Evolutionary conservation across 2,888 invertebrate species (phyloP).

Genomic region (Meganola albula): DNA sequence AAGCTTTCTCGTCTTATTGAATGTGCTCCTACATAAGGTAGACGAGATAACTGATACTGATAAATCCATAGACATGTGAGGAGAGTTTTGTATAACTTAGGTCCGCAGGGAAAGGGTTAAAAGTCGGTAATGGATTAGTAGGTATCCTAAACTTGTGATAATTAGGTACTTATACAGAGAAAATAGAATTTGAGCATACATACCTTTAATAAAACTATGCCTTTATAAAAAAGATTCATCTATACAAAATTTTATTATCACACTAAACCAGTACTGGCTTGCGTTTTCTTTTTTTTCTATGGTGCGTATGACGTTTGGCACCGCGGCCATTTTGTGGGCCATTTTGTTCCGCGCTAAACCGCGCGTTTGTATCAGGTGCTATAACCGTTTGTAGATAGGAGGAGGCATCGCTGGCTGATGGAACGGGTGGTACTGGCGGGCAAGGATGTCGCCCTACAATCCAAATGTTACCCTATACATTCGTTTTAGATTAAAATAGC

Average conservation of each 20-base stretch:
- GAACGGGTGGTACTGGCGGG: slow-evolving; percentile 69
- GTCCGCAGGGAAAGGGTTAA: no score
- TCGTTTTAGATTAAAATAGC: slow-evolving; percentile 45
- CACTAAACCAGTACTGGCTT: slow-evolving; percentile 63
- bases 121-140: no score
- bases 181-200: slow-evolving; percentile 44
- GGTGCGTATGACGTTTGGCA: slow-evolving; percentile 39
- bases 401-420: slow-evolving; percentile 63
- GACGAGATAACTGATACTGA: no score
- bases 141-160: slow-evolving; percentile 40
- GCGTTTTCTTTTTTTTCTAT: slow-evolving; percentile 58
- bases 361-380: slow-evolving; percentile 50
- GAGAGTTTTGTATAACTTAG: no score
- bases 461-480: slow-evolving; percentile 68
- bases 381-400: slow-evolving; percentile 66
- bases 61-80: no score
- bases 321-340: slow-evolving; percentile 22
- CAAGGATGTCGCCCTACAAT: slow-evolving; percentile 71
- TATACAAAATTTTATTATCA: no score
- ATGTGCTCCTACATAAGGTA: no score
- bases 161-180: no score
- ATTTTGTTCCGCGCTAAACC: slow-evolving; percentile 24
- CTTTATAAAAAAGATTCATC: no score
- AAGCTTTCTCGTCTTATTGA: no score
- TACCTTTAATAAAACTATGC: no score